Conservation (phyloP, 2,888 invertebrate genomes). For the Rhyacophila evoluta region DNA sequence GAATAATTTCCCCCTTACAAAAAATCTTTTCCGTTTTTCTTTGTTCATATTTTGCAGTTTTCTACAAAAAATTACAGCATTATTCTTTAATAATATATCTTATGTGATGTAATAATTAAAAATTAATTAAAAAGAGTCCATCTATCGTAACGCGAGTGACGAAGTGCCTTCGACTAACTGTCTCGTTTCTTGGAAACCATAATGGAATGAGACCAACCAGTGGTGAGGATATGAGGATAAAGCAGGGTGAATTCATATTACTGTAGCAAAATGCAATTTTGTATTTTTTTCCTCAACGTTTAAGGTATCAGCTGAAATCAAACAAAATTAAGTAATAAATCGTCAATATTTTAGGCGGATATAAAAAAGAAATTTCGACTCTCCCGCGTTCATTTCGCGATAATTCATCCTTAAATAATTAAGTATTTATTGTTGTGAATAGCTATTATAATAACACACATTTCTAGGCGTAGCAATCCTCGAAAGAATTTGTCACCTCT, state of each 20-base stretch:
- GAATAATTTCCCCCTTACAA: background rate
- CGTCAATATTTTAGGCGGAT: too few species aligned
- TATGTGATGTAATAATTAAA: background rate
- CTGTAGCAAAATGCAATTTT: background rate
- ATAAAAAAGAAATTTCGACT: too few species aligned
- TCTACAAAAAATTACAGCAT: background rate
- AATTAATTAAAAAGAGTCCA: background rate
- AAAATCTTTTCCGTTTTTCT: slow-evolving; percentile 1
- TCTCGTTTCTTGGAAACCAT: background rate
- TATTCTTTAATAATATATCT: background rate
- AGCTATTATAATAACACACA: too few species aligned
- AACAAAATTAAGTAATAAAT: too few species aligned
- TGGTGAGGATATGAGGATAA: background rate
- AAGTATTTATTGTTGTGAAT: too few species aligned
- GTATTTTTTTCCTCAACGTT: background rate
- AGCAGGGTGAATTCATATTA: background rate
- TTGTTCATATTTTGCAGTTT: slow-evolving; percentile 3
- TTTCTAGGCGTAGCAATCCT: too few species aligned
- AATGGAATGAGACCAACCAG: background rate
- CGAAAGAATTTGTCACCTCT: too few species aligned
- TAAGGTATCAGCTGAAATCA: too few species aligned
- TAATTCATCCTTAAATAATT: too few species aligned
- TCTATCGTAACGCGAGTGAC: background rate
- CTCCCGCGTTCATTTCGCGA: too few species aligned
- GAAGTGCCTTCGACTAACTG: slow-evolving; percentile 6